Evolutionary conservation across 2,797 vertebrate genomes (phyloP), one percentile per base, ranked within the genome.

Genomic region (Amniataba percoides): DNA sequence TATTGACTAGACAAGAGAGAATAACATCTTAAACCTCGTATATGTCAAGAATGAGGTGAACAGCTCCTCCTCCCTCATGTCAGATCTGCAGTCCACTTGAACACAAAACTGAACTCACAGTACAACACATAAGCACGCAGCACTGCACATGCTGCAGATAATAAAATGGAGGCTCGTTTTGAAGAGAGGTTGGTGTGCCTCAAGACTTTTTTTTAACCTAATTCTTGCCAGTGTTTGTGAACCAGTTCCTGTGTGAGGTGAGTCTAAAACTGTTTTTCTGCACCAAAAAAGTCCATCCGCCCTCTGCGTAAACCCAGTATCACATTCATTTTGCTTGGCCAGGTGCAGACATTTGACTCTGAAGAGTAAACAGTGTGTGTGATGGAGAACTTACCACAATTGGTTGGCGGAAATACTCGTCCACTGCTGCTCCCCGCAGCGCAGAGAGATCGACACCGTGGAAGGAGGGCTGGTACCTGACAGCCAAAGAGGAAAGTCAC

Each of bases 401-500:
- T 15, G 98, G 98, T 93, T 99, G 98, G 72, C 96, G 94, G 92
- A 99, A 99, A 86, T 99, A 99, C 84, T 99, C 98, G 0, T 99
- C 98, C 72, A 99, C 97, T 0, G 98, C 98, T 0, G 98, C 98
- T 0, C 97, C 98, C n/a, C 98, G 95, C 31, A 99, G 95, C 11
- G 97, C 97, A 0, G 98, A 98, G n/a, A 99, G 95, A 77, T 99
- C 97, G 7, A 99, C 98, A 1, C 98, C 98, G 0, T 99, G 98
- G 91, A 99, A 99, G 25, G 98, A 99, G 1, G 97, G 98, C 92
- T 99, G 98, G 90, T 99, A 99, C 98, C 97, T 99, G 88, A 46
- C 19, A 42, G 51, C 5, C 19, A 31, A 25, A 27, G 8, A 64
- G 27, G 11, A 42, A 5, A 7, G 36, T 36, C 21, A 52, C 1